A percentile compares a stretch with the other conserved stretches of the same genome.
These are phyloP conservation scores for Machimus rusticus DNA, from an alignment of 2,888 invertebrate species.

Conservation along the genomic window DNA sequence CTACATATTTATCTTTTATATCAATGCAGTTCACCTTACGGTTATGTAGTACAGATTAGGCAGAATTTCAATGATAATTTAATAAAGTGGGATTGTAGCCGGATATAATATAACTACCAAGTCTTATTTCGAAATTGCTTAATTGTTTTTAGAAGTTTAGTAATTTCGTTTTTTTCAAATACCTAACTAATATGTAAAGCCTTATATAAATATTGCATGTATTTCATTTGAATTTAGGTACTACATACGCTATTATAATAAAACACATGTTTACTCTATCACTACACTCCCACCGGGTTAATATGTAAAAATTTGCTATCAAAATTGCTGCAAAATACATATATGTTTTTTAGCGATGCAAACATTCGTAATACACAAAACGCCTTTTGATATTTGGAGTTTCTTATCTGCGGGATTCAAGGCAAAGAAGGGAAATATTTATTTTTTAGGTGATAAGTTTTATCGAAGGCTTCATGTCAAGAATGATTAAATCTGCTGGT, in stretches of 20 bases:
- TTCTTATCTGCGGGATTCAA: not conserved
- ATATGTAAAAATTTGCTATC: too few relatives aligned
- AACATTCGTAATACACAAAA: not conserved
- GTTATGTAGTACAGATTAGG: not conserved
- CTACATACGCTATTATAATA: too few relatives aligned
- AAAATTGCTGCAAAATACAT: not conserved
- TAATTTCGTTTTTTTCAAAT: too few relatives aligned
- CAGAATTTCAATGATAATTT: not conserved
- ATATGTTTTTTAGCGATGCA: not conserved
- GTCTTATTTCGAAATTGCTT: too few relatives aligned
- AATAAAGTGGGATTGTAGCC: too few relatives aligned
- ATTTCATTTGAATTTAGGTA: too few relatives aligned
- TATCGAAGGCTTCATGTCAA: not conserved
- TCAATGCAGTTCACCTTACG: not conserved
- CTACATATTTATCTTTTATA: not conserved
- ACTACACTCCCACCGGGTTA: too few relatives aligned
- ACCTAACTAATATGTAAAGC: too few relatives aligned
- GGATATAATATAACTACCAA: too few relatives aligned
- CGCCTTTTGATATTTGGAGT: not conserved
- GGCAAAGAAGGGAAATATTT: not conserved
- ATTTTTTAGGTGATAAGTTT: not conserved
- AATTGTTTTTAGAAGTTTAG: too few relatives aligned
- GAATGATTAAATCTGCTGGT: not conserved
- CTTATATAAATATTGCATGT: too few relatives aligned
- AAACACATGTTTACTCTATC: too few relatives aligned